Conservation (phyloP, 2,888 invertebrate species). For the Octonoba sinensis region DNA sequence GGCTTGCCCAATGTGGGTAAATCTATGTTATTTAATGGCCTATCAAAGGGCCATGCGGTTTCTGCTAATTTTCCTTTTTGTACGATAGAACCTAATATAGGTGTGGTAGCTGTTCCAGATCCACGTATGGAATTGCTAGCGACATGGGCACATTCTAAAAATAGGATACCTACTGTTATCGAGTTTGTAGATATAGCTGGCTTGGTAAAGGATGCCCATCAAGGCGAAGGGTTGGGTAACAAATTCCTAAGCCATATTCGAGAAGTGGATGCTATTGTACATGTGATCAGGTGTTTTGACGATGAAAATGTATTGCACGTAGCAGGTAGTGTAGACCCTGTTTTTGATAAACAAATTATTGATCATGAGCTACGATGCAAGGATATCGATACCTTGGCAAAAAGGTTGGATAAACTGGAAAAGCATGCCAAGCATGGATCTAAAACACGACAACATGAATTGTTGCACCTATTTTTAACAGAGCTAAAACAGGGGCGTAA, state of each 20-base stretch:
- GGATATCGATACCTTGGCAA: slow-evolving; percentile 53
- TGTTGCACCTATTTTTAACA: too few relatives aligned
- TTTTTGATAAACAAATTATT: slow-evolving; percentile 62
- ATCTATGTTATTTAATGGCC: not conserved
- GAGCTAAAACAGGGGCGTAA: not conserved
- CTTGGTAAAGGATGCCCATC: slow-evolving; percentile 61
- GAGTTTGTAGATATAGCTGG: slow-evolving; percentile 65
- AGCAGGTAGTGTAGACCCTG: slow-evolving; percentile 47
- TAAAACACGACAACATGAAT: too few relatives aligned
- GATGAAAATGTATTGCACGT: slow-evolving; percentile 65
- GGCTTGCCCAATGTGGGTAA: slow-evolving; percentile 7
- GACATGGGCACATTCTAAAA: slow-evolving; percentile 35
- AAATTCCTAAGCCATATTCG: slow-evolving; percentile 63
- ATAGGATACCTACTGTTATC: slow-evolving; percentile 25
- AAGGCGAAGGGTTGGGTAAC: slow-evolving; percentile 66
- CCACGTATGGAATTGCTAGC: slow-evolving; percentile 39
- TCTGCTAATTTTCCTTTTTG: slow-evolving; percentile 64
- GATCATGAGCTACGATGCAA: slow-evolving; percentile 46
- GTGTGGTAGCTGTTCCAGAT: slow-evolving; percentile 53
- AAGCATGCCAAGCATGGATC: not conserved
- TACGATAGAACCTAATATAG: slow-evolving; percentile 62
- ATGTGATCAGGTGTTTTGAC: slow-evolving; percentile 66
- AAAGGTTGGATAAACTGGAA: slow-evolving; percentile 30
- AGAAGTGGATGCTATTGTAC: slow-evolving; percentile 63
- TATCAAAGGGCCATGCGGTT: slow-evolving; percentile 5